A percentile compares a stretch with the other conserved stretches of the same genome.
Conservation (phyloP, 2,888 invertebrate species). For the Odontomyia ornata region DNA sequence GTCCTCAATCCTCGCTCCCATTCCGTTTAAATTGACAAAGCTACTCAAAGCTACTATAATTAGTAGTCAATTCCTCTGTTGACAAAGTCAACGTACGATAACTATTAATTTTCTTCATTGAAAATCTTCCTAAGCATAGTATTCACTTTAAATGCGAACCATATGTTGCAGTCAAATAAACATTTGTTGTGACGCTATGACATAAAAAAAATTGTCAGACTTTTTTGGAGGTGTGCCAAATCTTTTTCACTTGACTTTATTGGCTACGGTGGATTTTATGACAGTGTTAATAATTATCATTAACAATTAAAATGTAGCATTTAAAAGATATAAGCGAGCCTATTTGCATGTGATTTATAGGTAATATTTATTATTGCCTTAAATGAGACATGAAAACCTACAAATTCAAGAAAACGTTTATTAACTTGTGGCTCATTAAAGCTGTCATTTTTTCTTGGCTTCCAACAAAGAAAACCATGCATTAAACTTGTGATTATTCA, state of each 20-base stretch:
- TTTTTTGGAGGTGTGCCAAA: background rate
- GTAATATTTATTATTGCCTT: background rate
- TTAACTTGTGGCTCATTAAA: background rate
- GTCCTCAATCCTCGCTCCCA: too few relatives aligned
- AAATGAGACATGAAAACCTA: background rate
- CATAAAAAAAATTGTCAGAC: background rate
- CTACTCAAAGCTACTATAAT: background rate
- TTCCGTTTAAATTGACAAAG: background rate
- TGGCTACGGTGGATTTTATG: background rate
- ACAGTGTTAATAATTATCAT: constrained; percentile 3
- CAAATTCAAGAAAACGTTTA: background rate
- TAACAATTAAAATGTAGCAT: background rate
- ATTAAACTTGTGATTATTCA: background rate
- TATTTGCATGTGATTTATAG: background rate
- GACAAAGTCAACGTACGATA: background rate
- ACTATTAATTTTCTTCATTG: constrained; percentile 4
- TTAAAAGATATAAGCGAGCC: background rate
- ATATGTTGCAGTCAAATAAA: constrained; percentile 6
- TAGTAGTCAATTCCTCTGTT: background rate
- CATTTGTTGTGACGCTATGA: background rate
- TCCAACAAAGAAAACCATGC: constrained; percentile 12
- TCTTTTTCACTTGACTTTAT: constrained; percentile 20
- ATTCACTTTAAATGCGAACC: constrained; percentile 11
- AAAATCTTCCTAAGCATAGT: background rate
- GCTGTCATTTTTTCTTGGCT: background rate